Percentiles rank a stretch among this genome's conserved stretches.
phyloP scores from a whole-genome alignment of 2,888 invertebrate genomes.

The Craniophora ligustri region DNA sequence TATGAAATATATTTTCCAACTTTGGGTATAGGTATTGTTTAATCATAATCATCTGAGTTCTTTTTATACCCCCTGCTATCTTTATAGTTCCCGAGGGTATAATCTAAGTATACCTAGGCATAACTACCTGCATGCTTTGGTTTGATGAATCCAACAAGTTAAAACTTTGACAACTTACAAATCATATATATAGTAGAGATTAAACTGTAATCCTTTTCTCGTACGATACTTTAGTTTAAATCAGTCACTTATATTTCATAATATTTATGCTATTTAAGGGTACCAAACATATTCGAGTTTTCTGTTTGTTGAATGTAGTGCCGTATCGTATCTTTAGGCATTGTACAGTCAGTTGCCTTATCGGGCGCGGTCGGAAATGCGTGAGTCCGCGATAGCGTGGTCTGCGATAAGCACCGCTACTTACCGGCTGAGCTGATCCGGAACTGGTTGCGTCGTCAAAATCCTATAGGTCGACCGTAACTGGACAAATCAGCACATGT shows the following conservation, averaged over 20 bases:
- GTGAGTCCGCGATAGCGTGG: constrained; percentile 86
- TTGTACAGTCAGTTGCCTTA: constrained; percentile 73
- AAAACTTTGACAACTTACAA: constrained; percentile 2
- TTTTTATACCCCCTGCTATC: too few species aligned
- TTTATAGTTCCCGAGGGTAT: too few species aligned
- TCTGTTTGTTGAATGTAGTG: constrained; percentile 38
- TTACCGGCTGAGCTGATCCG: constrained; percentile 88
- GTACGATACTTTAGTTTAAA: background rate
- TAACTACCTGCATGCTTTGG: background rate
- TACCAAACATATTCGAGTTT: constrained; percentile 13
- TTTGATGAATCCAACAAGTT: constrained; percentile 36
- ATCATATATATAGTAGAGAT: background rate
- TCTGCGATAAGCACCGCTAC: constrained; percentile 87
- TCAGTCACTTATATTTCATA: background rate
- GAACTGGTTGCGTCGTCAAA: constrained; percentile 85
- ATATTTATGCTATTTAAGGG: background rate
- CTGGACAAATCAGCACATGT: constrained; percentile 80
- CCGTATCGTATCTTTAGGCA: constrained; percentile 68
- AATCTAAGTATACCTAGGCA: too few species aligned
- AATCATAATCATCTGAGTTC: too few species aligned
- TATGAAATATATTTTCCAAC: too few species aligned
- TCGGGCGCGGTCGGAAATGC: constrained; percentile 89
- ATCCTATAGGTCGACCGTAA: constrained; percentile 76
- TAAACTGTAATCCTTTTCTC: background rate
- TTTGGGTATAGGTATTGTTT: too few species aligned